Percentiles rank a stretch among this genome's conserved stretches.
phyloP scores from a whole-genome alignment of 2,113 vertebrate species.

The Suricata suricatta region DNA sequence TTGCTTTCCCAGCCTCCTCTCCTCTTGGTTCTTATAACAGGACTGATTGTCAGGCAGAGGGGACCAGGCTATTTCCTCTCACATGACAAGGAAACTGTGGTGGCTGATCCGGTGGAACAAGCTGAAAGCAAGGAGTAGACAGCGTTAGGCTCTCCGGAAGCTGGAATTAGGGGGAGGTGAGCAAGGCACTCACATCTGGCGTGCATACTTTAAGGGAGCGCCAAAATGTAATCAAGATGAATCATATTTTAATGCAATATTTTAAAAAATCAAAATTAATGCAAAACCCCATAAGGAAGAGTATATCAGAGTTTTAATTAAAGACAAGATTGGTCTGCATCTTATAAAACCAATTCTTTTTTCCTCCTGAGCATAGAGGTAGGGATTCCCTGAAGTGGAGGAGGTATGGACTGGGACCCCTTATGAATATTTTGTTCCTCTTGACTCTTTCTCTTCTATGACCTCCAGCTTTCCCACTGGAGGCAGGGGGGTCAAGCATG shows the following conservation, averaged over 20 bases:
- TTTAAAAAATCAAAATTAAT: neutral
- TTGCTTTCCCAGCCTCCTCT: neutral
- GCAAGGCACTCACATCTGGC: neutral
- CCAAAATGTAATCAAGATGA: neutral
- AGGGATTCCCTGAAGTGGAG: too few relatives aligned
- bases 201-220: neutral
- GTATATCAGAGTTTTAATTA: neutral
- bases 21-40: neutral
- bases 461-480: neutral
- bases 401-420: neutral
- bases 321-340: neutral
- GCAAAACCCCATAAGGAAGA: neutral
- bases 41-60: neutral
- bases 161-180: neutral
- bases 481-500: neutral
- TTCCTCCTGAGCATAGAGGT: neutral
- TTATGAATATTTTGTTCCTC: neutral
- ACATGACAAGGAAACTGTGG: accelerated
- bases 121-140: accelerated
- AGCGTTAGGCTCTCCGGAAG: neutral
- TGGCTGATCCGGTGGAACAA: too few relatives aligned
- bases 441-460: neutral
- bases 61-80: neutral
- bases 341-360: neutral
- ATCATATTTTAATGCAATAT: neutral